Evolutionary conservation across 2,113 vertebrate species (phyloP), one percentile per base, ranked within the genome.

Genomic region (Serinus canaria): DNA sequence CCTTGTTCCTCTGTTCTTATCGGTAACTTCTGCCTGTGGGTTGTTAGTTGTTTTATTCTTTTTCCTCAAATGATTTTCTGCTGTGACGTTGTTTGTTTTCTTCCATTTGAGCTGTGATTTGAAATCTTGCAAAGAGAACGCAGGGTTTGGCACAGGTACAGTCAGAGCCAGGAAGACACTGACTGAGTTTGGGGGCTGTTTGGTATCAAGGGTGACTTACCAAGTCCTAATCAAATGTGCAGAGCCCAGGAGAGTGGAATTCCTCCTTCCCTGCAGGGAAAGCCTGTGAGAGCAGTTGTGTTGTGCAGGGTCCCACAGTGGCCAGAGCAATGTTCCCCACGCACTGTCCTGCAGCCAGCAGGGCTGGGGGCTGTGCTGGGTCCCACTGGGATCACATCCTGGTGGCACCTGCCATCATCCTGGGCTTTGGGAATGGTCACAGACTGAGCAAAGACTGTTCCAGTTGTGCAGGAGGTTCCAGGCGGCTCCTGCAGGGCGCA

Each of bases 391-490:
- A 22, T 21, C 60, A 3, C 20, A 5, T 21, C 47, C 64, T 27
- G 2, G 13, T 43, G 68, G 11, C 14, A 1, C 4, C 25, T 50
- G n/a, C 41, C 16, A 10, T 5, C 27, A 13, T 6, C n/a, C n/a
- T 1, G 1, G 8, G 33, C 55, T 44, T 12, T 30, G 25, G 28
- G 25, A 4, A 20, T 6, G n/a, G 18, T 11, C 16, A 8, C 27
- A 24, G 3, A 43, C 4, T 2, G 1, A 9, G 37, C 28, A 6
- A 13, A 28, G 56, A 2, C 15, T 1, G 10, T 8, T 2, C 0
- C 8, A 2, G 3, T 13, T 8, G 17, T 27, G 28, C 4, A 33
- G 41, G 2, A 44, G 13, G 41, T 16, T 41, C 6, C 2, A 2
- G 21, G 28, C 25, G 56, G 15, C 47, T 87, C 25, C 41, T 2